A percentile compares a stretch with the other conserved stretches of the same genome.
Evolutionary conservation across 2,888 invertebrate species (phyloP).

Genomic region (Leptopilina syphax): DNA sequence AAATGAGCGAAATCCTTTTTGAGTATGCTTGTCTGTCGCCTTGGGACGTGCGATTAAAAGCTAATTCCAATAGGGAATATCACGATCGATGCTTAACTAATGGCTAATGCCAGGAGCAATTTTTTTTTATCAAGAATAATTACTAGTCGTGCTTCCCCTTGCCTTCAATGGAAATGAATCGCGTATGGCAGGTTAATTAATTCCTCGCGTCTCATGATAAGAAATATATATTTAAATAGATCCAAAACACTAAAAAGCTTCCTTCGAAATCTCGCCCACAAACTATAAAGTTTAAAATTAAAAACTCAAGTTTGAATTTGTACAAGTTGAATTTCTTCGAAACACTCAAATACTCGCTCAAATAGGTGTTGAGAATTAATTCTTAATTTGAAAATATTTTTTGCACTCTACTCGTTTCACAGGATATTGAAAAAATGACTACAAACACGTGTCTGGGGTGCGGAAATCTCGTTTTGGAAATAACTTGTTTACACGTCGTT

Average conservation of each 20-base stretch:
- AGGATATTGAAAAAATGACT: conserved; percentile 17
- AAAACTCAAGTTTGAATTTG: too few species aligned
- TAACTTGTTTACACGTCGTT: conserved; percentile 20
- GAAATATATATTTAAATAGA: not conserved
- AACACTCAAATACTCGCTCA: too few species aligned
- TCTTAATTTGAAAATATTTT: not conserved
- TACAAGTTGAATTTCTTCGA: too few species aligned
- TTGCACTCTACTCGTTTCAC: not conserved
- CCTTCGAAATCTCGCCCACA: too few species aligned
- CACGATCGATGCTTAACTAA: conserved; percentile 22
- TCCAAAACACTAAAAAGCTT: too few species aligned
- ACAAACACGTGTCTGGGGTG: not conserved
- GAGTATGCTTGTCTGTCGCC: conserved; percentile 20
- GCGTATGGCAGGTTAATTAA: conserved; percentile 20
- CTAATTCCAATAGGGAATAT: conserved; percentile 28
- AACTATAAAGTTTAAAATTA: too few species aligned
- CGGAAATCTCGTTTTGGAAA: conserved; percentile 36
- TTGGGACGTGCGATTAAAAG: conserved; percentile 26
- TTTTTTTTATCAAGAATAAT: conserved; percentile 32
- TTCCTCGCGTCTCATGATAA: not conserved
- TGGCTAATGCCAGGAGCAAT: conserved; percentile 37
- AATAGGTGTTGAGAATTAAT: not conserved
- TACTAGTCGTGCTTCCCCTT: conserved; percentile 18
- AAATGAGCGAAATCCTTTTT: conserved; percentile 16
- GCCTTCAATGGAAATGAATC: not conserved